Percentiles rank a stretch among this genome's conserved stretches.
Conservation (phyloP, 2,113 vertebrate species). For the Petroica traversi region DNA sequence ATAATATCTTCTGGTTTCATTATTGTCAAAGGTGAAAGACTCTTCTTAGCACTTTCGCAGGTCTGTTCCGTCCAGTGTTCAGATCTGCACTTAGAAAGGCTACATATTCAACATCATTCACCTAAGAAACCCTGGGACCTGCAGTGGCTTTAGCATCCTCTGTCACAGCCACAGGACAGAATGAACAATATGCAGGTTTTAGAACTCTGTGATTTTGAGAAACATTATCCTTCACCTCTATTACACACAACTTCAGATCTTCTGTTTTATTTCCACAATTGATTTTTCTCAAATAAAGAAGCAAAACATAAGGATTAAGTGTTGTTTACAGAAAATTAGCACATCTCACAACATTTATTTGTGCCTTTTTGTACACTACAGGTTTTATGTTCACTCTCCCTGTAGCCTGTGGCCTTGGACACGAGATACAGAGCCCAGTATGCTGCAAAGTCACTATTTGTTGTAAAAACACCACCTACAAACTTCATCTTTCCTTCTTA, state of each 20-base stretch:
- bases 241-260: neutral
- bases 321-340: neutral
- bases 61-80: neutral
- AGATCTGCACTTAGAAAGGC: neutral
- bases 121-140: neutral
- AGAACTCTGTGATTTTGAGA: neutral
- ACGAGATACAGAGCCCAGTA: neutral
- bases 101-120: neutral
- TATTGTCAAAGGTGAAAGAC: neutral
- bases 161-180: neutral
- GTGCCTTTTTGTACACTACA: neutral
- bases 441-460: neutral
- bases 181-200: neutral
- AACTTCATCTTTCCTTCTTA: neutral
- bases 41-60: neutral
- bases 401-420: neutral
- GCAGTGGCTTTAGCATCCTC: neutral
- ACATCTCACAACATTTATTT: neutral
- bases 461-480: neutral
- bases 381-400: neutral
- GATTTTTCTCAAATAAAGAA: neutral
- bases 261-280: neutral
- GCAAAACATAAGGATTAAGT: neutral
- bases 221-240: neutral
- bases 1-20: neutral